A percentile compares a stretch with the other conserved stretches of the same genome.
These are phyloP conservation scores for Dipodomys ordii DNA, from an alignment of 2,113 vertebrate genomes.

Conservation along the genomic window DNA sequence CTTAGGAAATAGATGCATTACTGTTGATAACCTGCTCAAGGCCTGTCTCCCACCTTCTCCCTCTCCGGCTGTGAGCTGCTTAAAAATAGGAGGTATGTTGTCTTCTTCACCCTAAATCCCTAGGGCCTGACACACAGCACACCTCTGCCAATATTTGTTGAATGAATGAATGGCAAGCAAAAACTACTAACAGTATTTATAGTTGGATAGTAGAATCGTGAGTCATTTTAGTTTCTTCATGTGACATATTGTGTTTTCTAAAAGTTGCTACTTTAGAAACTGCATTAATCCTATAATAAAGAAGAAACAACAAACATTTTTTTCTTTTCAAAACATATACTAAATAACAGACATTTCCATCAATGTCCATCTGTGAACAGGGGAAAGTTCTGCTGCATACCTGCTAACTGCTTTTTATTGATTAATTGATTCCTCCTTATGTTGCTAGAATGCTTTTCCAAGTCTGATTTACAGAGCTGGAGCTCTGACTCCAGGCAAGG, in stretches of 20 bases:
- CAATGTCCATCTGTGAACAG: not conserved
- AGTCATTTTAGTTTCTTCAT: slow-evolving; percentile 70
- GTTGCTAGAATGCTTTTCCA: slow-evolving; percentile 19
- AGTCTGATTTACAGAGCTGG: slow-evolving; percentile 16
- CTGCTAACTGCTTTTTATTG: slow-evolving; percentile 49
- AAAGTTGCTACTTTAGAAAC: slow-evolving; percentile 63
- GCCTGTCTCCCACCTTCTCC: not conserved
- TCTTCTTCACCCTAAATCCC: slow-evolving; percentile 7
- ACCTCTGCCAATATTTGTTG: slow-evolving; percentile 29
- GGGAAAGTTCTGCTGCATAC: slow-evolving; percentile 11
- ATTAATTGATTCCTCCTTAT: slow-evolving; percentile 45
- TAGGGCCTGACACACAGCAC: not conserved
- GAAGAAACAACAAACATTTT: slow-evolving; percentile 26
- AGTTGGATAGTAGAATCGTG: slow-evolving; percentile 20
- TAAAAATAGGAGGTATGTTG: not conserved
- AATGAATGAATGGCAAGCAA: slow-evolving; percentile 46
- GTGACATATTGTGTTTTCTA: slow-evolving; percentile 73
- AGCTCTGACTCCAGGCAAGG: not conserved
- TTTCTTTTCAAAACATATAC: slow-evolving; percentile 47
- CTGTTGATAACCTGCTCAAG: not conserved
- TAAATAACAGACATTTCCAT: slow-evolving; percentile 61
- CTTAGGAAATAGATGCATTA: not conserved
- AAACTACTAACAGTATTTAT: slow-evolving; percentile 35
- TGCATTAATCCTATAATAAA: slow-evolving; percentile 53
- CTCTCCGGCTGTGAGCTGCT: not conserved